Percentiles rank a stretch among this genome's conserved stretches.
Conservation (phyloP, 2,113 vertebrate species). For the Pangasianodon hypophthalmus region DNA sequence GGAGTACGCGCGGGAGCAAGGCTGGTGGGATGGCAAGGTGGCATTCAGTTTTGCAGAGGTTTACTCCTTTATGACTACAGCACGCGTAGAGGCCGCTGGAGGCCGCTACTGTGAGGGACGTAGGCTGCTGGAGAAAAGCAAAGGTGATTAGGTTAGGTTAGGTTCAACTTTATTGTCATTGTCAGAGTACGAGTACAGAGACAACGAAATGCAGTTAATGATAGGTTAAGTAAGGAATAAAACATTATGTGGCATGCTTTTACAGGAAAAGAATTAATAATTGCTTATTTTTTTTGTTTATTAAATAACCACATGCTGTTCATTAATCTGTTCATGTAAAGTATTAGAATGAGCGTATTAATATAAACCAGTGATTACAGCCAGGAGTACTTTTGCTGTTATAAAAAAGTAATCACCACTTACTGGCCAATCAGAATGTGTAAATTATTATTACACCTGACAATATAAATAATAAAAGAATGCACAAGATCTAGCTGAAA, state of each 20-base stretch:
- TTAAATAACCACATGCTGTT: background rate
- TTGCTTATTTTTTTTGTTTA: background rate
- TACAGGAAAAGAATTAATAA: background rate
- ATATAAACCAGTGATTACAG: background rate
- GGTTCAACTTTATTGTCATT: too few species aligned
- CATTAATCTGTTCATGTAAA: background rate
- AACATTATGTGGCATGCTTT: background rate
- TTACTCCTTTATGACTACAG: conserved; percentile 82
- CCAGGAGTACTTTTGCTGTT: background rate
- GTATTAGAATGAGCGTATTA: background rate
- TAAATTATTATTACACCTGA: background rate
- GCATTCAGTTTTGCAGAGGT: conserved; percentile 86
- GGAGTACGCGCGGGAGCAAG: conserved; percentile 79
- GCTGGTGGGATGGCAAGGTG: conserved; percentile 90
- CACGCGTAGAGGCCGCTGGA: conserved; percentile 81
- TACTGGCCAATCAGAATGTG: background rate
- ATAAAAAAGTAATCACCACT: too few species aligned
- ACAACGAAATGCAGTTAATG: too few species aligned
- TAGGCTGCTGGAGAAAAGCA: conserved; percentile 82
- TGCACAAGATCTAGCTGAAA: background rate
- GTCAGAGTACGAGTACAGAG: too few species aligned
- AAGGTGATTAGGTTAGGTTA: conserved; percentile 68
- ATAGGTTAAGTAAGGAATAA: background rate
- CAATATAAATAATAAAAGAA: background rate
- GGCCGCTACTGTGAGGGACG: conserved; percentile 86